Evolutionary conservation across 2,888 invertebrate genomes (phyloP), one percentile per base, ranked within the genome.

Genomic region (Timema podura): DNA sequence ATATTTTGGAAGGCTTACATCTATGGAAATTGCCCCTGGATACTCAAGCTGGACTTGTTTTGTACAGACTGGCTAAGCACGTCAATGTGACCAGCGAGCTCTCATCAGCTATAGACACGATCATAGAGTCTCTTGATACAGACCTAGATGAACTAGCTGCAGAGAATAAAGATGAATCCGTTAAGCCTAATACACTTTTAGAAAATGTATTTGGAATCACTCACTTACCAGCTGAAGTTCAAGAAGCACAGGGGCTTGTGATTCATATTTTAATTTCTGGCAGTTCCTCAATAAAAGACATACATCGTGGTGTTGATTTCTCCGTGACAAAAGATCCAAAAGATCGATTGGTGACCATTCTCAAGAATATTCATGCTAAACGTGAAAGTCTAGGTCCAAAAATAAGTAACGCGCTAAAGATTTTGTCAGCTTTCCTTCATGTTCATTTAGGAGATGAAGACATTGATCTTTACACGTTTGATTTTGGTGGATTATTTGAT

Each of bases 381-480:
- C 64, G 49, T 5, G 67, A 51, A 10, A 46, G 8, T 11, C 44
- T 70, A 16, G 70, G 64, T 0, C 30, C 44, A 11, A 66, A 59
- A 8, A 61, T 67, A 49, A 46, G n/a, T 5, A 51, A 70, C 7
- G 67, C 70, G 11, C 64, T 70, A 5, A 16, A 70, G 46, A 15
- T 70, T 13, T 30, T 70, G 11, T 49, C 70, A 2, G 47, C 30
- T 13, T 68, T 67, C 51, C 64, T 70, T 48, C 51, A 68, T 11
- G 67, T 70, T 48, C 9, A 68, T 10, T 44, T 68, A 11, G 49
- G 48, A 15, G 48, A 67, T 5, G 51, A 47, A 10, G 47, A 67
- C 16, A 61, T 70, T 46, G 70, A 70, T 45, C 70, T 67, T 54
- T 64, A 70, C 16, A 70, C 70, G n/a, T 70, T 67, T 51, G 70